These are phyloP conservation scores for Barbus barbus DNA, from an alignment of 2,113 vertebrate species.

Conservation along the genomic window DNA sequence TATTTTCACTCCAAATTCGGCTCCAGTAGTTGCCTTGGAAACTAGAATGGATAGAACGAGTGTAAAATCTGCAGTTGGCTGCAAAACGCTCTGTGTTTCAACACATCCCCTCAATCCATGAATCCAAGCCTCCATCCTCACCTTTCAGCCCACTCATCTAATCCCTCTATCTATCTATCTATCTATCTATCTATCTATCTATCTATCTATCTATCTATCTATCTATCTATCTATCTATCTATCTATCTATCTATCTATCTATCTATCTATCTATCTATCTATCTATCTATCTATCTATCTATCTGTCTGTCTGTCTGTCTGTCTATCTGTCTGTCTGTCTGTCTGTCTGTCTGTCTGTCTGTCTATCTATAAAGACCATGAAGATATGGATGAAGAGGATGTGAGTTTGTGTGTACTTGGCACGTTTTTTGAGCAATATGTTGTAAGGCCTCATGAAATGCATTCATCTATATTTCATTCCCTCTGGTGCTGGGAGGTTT, in stretches of 20 bases:
- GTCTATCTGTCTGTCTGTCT: neutral
- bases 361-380: neutral
- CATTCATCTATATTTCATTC: constrained; percentile 42
- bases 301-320: neutral
- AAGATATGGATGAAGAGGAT: neutral
- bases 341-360: neutral
- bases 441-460: neutral
- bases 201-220: neutral
- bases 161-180: neutral
- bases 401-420: neutral
- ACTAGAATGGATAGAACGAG: constrained; percentile 58
- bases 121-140: neutral
- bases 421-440: neutral
- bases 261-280: neutral
- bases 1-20: constrained; percentile 42
- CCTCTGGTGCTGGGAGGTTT: constrained; percentile 7
- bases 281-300: neutral
- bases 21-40: constrained; percentile 68
- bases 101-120: neutral
- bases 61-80: constrained; percentile 58
- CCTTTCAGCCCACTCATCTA: neutral
- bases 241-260: too few relatives aligned
- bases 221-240: neutral
- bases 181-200: neutral
- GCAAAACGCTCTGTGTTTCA: constrained; percentile 52